Base-by-base conservation (phyloP, 2,888 invertebrate genomes). In the Bombylius major region DNA sequence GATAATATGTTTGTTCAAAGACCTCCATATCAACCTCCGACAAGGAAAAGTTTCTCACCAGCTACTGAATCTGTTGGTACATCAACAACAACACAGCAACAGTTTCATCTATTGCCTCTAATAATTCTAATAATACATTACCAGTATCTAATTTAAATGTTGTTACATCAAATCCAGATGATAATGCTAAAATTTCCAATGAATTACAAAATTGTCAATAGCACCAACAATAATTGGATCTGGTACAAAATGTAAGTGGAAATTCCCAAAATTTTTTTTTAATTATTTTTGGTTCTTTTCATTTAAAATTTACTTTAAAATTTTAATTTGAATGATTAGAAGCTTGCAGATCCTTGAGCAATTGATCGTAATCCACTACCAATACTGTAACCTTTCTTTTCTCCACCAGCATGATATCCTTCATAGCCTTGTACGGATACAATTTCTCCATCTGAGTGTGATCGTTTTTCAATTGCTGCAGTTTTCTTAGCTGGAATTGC, bases 301-400 rank as follows among this genome's bases (percentile, higher is more conserved):
- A 23, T 23, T 23, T 23, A 23, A 23, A 23, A 23, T 2, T 23
- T 23, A 23, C 3, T 23, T 23, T 23, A 23, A 23, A 23, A 23
- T 23, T 23, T 23, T 23, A 23, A 23, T 23, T 23, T 23, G 23
- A 23, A 23, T 23, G 23, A 23, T 23, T 23, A 23, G 23, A 23
- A 23, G 3, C 23, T 2, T 0, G 86, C 87, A 0, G 87, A 87
- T 1, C 84, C 84, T 55, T 83, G 81, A 4, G 84, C 84, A 52
- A 84, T 83, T 54, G 81, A 83, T 60, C 84, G 78, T 33, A 88
- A 69, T 1, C 87, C 84, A 58, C 84, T 84, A 58, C 87, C 87
- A 55, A 78, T 78, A 42, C 51, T 55, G 31, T 55, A 55, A n/a
- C 14, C 42, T 42, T 42, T 42, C 11, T 42, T 42, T 11, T 42